A percentile compares a stretch with the other conserved stretches of the same genome.
phyloP scores from a whole-genome alignment of 2,888 invertebrate species.

The Hymenopus coronatus region DNA sequence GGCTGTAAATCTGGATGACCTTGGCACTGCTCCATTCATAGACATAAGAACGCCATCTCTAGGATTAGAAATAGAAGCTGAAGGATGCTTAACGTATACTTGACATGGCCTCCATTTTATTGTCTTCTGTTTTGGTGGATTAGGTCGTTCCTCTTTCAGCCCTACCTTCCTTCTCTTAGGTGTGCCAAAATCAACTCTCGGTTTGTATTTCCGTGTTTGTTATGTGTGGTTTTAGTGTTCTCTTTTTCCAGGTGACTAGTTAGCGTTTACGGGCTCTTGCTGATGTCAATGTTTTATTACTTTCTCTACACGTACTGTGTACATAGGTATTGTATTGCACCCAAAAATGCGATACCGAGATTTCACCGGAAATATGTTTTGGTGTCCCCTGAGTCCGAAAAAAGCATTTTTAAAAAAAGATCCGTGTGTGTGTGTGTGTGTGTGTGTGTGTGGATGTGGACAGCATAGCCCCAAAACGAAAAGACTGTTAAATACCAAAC shows the following conservation, averaged over 20 bases:
- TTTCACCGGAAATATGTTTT: too few species aligned
- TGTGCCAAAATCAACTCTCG: background rate
- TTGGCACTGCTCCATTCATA: background rate
- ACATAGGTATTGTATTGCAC: too few species aligned
- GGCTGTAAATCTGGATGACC: background rate
- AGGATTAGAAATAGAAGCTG: background rate
- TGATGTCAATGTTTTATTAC: background rate
- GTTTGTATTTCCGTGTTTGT: background rate
- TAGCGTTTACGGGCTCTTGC: too few species aligned
- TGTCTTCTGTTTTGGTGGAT: background rate
- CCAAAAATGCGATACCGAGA: too few species aligned
- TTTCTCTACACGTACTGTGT: too few species aligned
- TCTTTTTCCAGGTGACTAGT: background rate
- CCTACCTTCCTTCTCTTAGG: background rate
- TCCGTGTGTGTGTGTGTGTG: too few species aligned
- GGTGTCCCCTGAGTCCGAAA: too few species aligned
- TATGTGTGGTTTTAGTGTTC: background rate
- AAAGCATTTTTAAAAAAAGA: too few species aligned
- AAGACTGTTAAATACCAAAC: too few species aligned
- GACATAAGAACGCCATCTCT: background rate
- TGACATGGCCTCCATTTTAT: background rate
- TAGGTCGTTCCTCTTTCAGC: background rate
- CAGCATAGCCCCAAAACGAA: too few species aligned
- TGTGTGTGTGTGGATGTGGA: too few species aligned
- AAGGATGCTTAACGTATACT: background rate